Base-by-base conservation (phyloP, 2,797 vertebrate genomes). In the Babyrousa celebensis region DNA sequence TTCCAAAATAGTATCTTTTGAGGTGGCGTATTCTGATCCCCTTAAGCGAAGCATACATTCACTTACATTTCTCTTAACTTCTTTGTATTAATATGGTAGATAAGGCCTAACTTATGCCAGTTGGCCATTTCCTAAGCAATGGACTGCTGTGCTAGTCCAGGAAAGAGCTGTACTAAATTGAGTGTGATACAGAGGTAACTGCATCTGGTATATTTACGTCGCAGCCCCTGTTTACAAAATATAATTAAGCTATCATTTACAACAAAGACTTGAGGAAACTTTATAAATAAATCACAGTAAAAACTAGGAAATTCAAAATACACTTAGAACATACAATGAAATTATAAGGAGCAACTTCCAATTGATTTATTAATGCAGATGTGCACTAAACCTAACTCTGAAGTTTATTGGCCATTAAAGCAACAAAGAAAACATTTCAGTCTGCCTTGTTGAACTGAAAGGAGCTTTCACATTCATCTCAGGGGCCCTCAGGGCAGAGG, bases 271-370 rank as follows among this genome's bases (percentile, higher is more conserved):
- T 70, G 12, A 48, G 12, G 36, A 95, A 48, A n/a, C 36, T 91
- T 94, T 85, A 40, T 79, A 92, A 90, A 36, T 63, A 75, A 85
- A 68, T 77, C 79, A 43, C 9, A 65, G 18, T 27, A 20, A 79
- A 74, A 93, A 15, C 12, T 32, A 43, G 48, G 74, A 84, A 54
- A 20, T 68, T 87, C 9, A 21, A 82, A 78, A 71, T 71, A 82
- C 85, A 84, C 63, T 80, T 10, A 58, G 43, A 84, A 52, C 23
- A 52, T 36, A 5, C 21, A 32, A 16, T 32, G 32, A 85, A 67
- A 95, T 58, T 60, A n/a, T 18, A 74, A 78, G 52, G 15, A 89
- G 43, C 52, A 80, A 92, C 60, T 74, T 95, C 52, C 75, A 95
- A 75, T 89, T 36, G 56, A n/a, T 62, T 75, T 85, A 82, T 83